Percentiles rank a stretch among this genome's conserved stretches.
phyloP scores from a whole-genome alignment of 2,113 vertebrate genomes.

The Ardeotis arabs region DNA sequence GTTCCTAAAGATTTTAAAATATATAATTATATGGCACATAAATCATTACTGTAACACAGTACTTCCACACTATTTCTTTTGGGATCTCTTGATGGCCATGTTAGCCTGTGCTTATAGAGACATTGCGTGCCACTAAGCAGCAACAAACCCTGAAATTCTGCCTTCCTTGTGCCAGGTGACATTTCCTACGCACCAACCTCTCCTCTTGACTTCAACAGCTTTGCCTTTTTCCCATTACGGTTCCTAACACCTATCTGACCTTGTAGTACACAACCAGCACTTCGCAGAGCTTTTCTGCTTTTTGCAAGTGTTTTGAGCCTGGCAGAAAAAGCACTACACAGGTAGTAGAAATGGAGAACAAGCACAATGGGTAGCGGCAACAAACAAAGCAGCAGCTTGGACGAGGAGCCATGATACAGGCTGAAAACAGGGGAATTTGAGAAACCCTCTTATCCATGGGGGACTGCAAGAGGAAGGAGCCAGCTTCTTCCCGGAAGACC shows the following conservation, averaged over 20 bases:
- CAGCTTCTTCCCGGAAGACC: background rate
- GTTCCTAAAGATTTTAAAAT: background rate
- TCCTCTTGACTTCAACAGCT: background rate
- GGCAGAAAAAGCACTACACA: background rate
- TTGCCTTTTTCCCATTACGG: background rate
- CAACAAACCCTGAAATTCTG: background rate
- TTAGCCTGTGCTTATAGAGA: background rate
- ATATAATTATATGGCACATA: background rate
- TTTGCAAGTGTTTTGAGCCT: background rate
- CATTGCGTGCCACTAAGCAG: background rate
- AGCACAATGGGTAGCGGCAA: background rate
- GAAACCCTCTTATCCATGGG: background rate
- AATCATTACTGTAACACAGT: background rate
- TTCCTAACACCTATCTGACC: background rate
- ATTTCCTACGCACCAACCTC: background rate
- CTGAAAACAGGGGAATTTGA: constrained; percentile 34
- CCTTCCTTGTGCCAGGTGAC: background rate
- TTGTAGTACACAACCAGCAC: background rate
- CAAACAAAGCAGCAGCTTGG: constrained; percentile 14
- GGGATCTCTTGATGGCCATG: background rate
- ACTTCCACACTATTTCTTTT: background rate
- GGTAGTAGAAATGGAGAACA: background rate
- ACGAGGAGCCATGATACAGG: background rate
- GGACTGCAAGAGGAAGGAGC: background rate
- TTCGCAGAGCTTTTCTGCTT: background rate